phyloP scores from a whole-genome alignment of 2,888 invertebrate species.

The Plebejus argus region DNA sequence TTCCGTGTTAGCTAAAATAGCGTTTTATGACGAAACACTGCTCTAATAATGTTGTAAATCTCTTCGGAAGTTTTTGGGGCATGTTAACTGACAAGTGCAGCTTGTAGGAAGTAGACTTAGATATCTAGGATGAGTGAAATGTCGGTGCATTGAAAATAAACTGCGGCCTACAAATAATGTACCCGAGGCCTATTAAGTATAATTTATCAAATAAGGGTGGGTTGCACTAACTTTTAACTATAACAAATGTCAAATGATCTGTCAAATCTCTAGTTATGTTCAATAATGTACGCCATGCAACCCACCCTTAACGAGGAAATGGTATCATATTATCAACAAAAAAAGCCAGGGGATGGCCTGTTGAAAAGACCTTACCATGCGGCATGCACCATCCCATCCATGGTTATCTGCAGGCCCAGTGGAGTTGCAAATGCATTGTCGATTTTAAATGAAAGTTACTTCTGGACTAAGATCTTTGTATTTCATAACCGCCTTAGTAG shows the following conservation, averaged over 20 bases:
- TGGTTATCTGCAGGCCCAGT: background rate
- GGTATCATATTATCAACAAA: too few relatives aligned
- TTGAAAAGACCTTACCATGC: background rate
- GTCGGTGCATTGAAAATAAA: background rate
- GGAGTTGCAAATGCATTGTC: too few relatives aligned
- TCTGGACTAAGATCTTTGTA: too few relatives aligned
- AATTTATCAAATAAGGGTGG: background rate
- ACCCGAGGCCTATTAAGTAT: background rate
- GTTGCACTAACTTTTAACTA: too few relatives aligned
- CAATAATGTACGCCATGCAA: too few relatives aligned
- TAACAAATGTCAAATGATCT: too few relatives aligned
- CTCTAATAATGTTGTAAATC: slow-evolving; percentile 29
- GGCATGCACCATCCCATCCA: too few relatives aligned
- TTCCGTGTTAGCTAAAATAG: slow-evolving; percentile 63
- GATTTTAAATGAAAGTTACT: too few relatives aligned
- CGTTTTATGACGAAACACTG: slow-evolving; percentile 37
- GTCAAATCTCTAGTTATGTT: too few relatives aligned
- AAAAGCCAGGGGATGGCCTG: background rate
- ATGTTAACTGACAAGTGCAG: slow-evolving; percentile 10
- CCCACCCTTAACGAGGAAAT: too few relatives aligned
- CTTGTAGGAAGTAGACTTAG: background rate
- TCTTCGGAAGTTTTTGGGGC: slow-evolving; percentile 32
- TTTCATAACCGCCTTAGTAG: background rate
- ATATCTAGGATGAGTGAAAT: slow-evolving; percentile 1
- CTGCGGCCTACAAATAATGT: background rate